Evolutionary conservation across 2,113 vertebrate genomes (phyloP).

Genomic region (Melanocharis versteri): DNA sequence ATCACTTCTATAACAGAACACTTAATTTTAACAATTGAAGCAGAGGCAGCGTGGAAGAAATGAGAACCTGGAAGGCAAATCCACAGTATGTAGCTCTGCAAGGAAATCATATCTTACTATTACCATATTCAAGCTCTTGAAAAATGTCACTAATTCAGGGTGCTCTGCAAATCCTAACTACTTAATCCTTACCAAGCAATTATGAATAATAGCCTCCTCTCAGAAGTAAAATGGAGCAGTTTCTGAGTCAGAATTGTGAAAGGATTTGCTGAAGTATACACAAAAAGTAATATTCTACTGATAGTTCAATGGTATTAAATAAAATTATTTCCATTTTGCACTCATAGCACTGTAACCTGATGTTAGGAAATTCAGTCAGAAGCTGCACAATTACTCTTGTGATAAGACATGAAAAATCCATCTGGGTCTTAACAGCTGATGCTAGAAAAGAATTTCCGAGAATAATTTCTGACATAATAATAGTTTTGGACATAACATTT

Average conservation of each 20-base stretch:
- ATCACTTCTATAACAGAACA: not conserved
- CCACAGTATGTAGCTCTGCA: not conserved
- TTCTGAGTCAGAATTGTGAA: not conserved
- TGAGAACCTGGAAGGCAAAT: not conserved
- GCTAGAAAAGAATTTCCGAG: not conserved
- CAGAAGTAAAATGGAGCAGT: not conserved
- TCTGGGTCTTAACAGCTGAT: not conserved
- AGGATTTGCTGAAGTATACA: not conserved
- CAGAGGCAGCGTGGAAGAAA: not conserved
- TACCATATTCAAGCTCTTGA: not conserved
- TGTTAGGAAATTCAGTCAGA: not conserved
- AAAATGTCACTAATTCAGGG: not conserved
- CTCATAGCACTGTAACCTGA: not conserved
- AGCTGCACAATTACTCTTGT: not conserved
- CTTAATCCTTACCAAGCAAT: not conserved
- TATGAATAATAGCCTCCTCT: not conserved
- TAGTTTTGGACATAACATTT: not conserved
- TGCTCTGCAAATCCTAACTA: not conserved
- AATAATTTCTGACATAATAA: not conserved
- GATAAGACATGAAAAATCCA: not conserved
- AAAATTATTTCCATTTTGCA: not conserved
- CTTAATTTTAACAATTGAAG: not conserved
- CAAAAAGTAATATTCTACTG: not conserved
- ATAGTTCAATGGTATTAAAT: not conserved
- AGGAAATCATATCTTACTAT: not conserved